Conservation (phyloP, 1,140 invertebrate species). For the Trichonephila inaurata region DNA sequence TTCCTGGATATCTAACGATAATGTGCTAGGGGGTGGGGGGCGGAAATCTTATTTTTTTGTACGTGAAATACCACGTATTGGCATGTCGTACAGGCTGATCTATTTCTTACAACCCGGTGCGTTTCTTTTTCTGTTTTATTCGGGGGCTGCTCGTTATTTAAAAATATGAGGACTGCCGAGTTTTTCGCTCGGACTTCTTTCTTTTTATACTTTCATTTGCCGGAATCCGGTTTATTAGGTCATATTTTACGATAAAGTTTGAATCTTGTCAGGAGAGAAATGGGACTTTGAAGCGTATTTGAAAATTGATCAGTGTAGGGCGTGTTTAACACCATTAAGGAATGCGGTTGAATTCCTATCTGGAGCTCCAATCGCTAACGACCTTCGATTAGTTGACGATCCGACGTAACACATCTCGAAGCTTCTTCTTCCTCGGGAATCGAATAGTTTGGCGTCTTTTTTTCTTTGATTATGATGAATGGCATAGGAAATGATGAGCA, state of each 20-base stretch:
- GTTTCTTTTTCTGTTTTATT: constrained; percentile 36
- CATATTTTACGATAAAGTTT: constrained; percentile 63
- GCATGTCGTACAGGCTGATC: constrained; percentile 71
- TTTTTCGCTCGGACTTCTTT: constrained; percentile 1
- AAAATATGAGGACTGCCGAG: constrained; percentile 52
- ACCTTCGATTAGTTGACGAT: not conserved
- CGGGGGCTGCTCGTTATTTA: constrained; percentile 65
- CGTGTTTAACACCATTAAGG: constrained; percentile 32
- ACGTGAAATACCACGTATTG: constrained; percentile 71
- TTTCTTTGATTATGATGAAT: too few species aligned
- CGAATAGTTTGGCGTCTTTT: not conserved
- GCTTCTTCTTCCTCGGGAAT: not conserved
- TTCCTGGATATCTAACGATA: constrained; percentile 71
- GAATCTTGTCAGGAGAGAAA: constrained; percentile 47
- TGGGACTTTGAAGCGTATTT: constrained; percentile 28
- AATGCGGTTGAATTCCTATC: not conserved
- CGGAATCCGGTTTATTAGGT: constrained; percentile 61
- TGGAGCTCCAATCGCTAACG: not conserved
- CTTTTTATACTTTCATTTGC: constrained; percentile 66
- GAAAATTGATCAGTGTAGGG: constrained; percentile 11
- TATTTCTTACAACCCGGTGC: constrained; percentile 66
- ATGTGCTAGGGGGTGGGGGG: constrained; percentile 32
- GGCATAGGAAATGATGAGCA: too few species aligned
- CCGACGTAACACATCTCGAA: not conserved
- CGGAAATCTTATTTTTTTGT: constrained; percentile 55